Evolutionary conservation across 2,888 invertebrate species (phyloP).

Genomic region (Apomyelois bistriatella): DNA sequence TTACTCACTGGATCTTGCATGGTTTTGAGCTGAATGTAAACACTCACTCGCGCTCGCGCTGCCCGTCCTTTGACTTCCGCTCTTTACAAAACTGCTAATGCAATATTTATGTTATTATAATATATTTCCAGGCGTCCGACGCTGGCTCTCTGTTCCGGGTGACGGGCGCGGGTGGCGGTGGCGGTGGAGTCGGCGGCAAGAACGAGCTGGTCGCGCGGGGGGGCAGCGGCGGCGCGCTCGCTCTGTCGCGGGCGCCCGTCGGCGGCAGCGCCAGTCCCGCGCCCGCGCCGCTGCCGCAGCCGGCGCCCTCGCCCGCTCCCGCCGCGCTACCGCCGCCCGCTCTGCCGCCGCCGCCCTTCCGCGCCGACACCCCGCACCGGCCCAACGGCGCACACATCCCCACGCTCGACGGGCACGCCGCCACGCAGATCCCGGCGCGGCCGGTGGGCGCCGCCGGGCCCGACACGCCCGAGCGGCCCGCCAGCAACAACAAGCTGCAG

Average conservation of each 20-base stretch:
- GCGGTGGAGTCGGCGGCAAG: constrained; percentile 76
- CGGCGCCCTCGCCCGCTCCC: constrained; percentile 85
- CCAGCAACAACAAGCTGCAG: constrained; percentile 66
- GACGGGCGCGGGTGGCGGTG: constrained; percentile 82
- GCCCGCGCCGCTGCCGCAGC: constrained; percentile 83
- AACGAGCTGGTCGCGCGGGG: constrained; percentile 81
- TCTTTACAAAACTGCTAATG: too few relatives aligned
- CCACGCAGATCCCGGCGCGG: constrained; percentile 66
- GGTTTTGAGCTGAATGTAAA: too few relatives aligned
- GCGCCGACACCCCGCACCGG: constrained; percentile 69
- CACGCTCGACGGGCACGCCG: constrained; percentile 65
- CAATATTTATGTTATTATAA: too few relatives aligned
- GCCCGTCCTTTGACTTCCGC: too few relatives aligned
- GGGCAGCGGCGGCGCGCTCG: constrained; percentile 82
- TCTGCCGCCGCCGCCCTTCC: constrained; percentile 82
- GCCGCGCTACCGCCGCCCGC: constrained; percentile 84
- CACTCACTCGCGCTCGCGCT: too few relatives aligned
- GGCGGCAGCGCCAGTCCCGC: constrained; percentile 82
- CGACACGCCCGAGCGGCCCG: constrained; percentile 67
- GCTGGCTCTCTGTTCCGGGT: constrained; percentile 70
- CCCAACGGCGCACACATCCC: constrained; percentile 68
- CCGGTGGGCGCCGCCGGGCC: constrained; percentile 67
- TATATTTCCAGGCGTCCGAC: constrained; percentile 60
- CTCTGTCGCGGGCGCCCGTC: constrained; percentile 80
- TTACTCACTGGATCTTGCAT: too few relatives aligned